phyloP scores from a whole-genome alignment of 2,113 vertebrate genomes.

The Scophthalmus maximus region DNA sequence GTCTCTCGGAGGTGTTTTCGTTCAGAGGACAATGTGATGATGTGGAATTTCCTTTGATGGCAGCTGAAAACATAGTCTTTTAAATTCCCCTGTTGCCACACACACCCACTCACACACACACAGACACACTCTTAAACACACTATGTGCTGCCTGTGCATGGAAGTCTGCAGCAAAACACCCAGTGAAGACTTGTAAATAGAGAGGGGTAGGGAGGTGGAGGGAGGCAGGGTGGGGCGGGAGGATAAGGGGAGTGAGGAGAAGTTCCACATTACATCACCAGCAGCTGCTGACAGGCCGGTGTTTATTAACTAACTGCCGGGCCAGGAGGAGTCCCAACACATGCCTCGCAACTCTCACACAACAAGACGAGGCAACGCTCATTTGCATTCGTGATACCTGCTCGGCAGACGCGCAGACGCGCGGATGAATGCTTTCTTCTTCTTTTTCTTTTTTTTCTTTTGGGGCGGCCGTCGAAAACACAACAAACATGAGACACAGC shows the following conservation, averaged over 20 bases:
- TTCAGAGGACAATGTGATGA: conserved; percentile 56
- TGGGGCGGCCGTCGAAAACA: background rate
- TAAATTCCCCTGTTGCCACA: conserved; percentile 58
- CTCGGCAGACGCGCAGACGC: background rate
- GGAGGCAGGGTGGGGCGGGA: conserved; percentile 60
- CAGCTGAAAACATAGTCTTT: conserved; percentile 68
- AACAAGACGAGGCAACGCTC: conserved; percentile 34
- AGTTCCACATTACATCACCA: conserved; percentile 79
- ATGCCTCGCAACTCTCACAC: background rate
- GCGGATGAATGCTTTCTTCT: no score
- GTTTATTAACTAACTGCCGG: conserved; percentile 76
- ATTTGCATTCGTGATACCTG: background rate
- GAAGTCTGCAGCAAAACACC: conserved; percentile 70
- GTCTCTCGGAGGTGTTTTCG: conserved; percentile 55
- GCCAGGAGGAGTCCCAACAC: conserved; percentile 35
- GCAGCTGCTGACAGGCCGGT: conserved; percentile 77
- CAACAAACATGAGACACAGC: conserved; percentile 7
- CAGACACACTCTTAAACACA: conserved; percentile 44
- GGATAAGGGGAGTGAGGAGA: conserved; percentile 65
- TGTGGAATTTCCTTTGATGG: conserved; percentile 70
- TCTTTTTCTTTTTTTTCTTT: no score
- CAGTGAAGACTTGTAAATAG: conserved; percentile 75
- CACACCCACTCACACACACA: conserved; percentile 26
- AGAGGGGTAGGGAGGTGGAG: conserved; percentile 31
- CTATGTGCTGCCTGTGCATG: conserved; percentile 58